Evolutionary conservation across 2,113 vertebrate species (phyloP), one percentile per base, ranked within the genome.

Genomic region (Sander vitreus): DNA sequence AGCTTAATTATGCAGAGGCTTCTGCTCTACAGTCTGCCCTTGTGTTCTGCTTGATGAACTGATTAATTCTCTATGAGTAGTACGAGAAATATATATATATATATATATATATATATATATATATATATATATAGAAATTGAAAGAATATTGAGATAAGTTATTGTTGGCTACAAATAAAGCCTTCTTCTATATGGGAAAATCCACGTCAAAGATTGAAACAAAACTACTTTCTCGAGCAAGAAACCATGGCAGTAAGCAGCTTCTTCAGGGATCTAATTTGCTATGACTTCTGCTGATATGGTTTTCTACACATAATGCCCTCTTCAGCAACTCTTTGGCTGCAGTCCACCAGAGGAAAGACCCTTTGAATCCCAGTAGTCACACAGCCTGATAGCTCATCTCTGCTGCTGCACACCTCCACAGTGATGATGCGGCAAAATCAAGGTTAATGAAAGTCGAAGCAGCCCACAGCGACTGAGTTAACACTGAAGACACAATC

Each of bases 401-500:
- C 80, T 36, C 75, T 43, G 68, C 65, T 43, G 69, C 78, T 9
- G 47, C 65, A 48, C 70, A 66, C 81, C 78, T 86, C 85, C 13
- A 13, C 48, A 7, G 36, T 83, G 85, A 85, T 90, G 90, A 89
- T 27, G 50, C 87, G 81, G 88, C 76, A 84, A 59, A 86, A 80
- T 88, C 69, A 91, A 93, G 85, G 89, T 89, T 81, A 90, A 90
- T 83, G 82, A 93, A 91, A 87, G 90, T 88, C 74, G 19, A 78
- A 84, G 78, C 48, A 27, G 72, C 57, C 43, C 48, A n/a, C 27
- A 11, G 84, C 25, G n/a, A 15, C 60, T 8, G 43, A 48, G 78
- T 62, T 86, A 64, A 81, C 51, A 1, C n/a, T 30, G 19, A 27
- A 57, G 27, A 48, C 53, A 68, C 58, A 43, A 87, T 87, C 78